Evolutionary conservation across 2,888 invertebrate species (phyloP), one percentile per base, ranked within the genome.

Genomic region (Scaptomyza flava): DNA sequence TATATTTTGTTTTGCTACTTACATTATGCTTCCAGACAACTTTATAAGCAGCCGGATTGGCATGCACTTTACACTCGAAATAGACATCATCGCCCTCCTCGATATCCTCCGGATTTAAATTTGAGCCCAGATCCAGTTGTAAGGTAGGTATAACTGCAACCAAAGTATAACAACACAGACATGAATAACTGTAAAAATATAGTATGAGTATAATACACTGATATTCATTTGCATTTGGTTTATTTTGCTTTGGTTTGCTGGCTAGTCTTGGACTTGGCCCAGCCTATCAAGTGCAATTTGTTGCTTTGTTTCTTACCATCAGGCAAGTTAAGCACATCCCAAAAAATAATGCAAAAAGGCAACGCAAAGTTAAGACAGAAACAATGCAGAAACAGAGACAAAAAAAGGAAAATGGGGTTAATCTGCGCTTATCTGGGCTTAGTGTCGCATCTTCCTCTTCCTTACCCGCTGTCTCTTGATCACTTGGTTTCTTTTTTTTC

Each of bases 11-110:
- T 69, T 62, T 56, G 51, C 51, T 86, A 95, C 96, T 95, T 93
- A 96, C 96, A 91, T 96, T 95, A 92, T 96, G 96, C 85, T 94
- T 95, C 96, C 96, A 96, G 67, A 96, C 93, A 82, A 96, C 95
- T 93, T 96, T 96, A 91, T 96, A 95, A 82, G 96, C 95, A 91
- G 93, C 93, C 12, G 96, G 96, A 93, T 96, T 96, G 76, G 96
- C 95, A 90, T 94, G 93, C 83, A 96, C 95, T 92, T 95, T 95
- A 92, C 96, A 96, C 92, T 96, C 96, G 90, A 96, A 96, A 91
- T 96, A 96, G 76, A 96, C 95, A 92, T 96, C 96, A 89, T 95
- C 95, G 68, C 95, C 96, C 92, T 96, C 96, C 89, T 95, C 95
- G 83, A 96, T 96, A 91, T 96, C 96, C 81, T 95, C 94, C 1